These are phyloP conservation scores for Misgurnus mizolepis DNA, from an alignment of 2,113 vertebrate genomes.

Conservation along the genomic window DNA sequence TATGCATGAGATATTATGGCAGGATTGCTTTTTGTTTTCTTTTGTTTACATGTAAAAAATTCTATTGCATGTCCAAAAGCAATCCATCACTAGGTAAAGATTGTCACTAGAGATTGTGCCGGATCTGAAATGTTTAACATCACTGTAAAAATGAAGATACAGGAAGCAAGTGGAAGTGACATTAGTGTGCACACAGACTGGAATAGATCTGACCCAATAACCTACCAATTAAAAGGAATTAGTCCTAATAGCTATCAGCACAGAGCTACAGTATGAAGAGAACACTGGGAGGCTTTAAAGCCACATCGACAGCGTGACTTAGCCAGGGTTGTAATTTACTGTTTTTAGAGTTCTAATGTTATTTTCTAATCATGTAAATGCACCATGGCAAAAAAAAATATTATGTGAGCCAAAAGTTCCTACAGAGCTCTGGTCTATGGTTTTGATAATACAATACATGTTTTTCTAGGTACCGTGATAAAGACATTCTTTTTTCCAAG, in stretches of 20 bases:
- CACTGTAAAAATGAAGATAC: background rate
- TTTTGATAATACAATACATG: no score
- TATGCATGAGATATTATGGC: no score
- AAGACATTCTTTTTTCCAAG: no score
- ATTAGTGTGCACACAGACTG: slow-evolving; percentile 64
- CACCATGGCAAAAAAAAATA: no score
- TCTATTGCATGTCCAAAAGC: no score
- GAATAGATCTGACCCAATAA: slow-evolving; percentile 79
- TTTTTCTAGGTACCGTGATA: no score
- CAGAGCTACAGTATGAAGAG: slow-evolving; percentile 72
- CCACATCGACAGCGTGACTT: slow-evolving; percentile 77
- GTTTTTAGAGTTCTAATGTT: background rate
- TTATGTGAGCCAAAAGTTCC: no score
- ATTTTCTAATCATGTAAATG: background rate
- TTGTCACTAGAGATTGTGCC: no score
- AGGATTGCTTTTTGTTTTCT: no score
- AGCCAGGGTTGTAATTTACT: background rate
- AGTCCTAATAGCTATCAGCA: slow-evolving; percentile 82
- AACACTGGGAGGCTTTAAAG: slow-evolving; percentile 75
- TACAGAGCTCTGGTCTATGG: no score
- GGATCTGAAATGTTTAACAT: background rate
- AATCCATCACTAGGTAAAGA: no score
- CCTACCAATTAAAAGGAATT: slow-evolving; percentile 84
- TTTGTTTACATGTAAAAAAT: no score
- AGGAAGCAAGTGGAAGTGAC: background rate